Percentiles rank a stretch among this genome's conserved stretches.
phyloP scores from a whole-genome alignment of 2,113 vertebrate genomes.

The Oncorhynchus keta region DNA sequence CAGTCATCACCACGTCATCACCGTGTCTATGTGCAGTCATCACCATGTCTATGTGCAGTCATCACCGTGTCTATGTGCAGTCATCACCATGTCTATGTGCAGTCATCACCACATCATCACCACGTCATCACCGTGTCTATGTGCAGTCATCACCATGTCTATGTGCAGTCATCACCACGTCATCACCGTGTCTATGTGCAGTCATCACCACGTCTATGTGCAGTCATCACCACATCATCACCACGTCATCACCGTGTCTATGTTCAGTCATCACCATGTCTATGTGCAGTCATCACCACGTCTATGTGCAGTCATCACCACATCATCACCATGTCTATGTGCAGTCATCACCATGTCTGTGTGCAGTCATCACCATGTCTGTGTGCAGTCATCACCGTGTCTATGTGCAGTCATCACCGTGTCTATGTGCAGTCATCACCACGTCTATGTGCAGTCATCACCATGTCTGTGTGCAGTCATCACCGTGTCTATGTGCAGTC shows the following conservation, averaged over 20 bases:
- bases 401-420: no score
- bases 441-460: no score
- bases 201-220: no score
- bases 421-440: fast-evolving
- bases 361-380: background rate
- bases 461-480: no score
- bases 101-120: no score
- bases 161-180: background rate
- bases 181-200: background rate
- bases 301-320: background rate
- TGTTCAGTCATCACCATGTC: slow-evolving; percentile 7
- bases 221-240: no score
- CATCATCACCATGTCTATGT: background rate
- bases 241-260: no score
- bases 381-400: no score
- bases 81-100: slow-evolving; percentile 7
- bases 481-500: no score
- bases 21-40: no score
- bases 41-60: no score
- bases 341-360: background rate
- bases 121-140: background rate
- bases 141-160: background rate
- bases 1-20: no score
- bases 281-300: slow-evolving; percentile 8
- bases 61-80: background rate